phyloP scores from a whole-genome alignment of 2,888 invertebrate species.

The Ennomos quercinarius region DNA sequence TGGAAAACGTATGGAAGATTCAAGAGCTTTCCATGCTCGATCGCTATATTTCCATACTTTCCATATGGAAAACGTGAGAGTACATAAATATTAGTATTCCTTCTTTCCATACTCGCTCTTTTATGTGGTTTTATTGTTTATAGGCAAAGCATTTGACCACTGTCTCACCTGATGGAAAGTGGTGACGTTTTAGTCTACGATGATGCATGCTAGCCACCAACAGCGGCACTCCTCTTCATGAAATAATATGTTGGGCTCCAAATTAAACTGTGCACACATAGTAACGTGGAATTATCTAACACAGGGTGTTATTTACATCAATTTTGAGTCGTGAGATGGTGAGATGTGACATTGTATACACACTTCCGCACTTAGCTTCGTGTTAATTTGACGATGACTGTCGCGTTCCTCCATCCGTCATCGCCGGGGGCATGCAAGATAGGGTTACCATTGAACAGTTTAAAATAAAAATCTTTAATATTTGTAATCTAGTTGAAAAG shows the following conservation, averaged over 20 bases:
- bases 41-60: no score
- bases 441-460: conserved; percentile 13
- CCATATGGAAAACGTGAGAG: no score
- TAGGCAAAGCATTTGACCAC: no score
- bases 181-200: no score
- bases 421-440: conserved; percentile 63
- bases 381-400: conserved; percentile 82
- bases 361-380: conserved; percentile 79
- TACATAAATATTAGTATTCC: no score
- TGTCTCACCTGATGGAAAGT: no score
- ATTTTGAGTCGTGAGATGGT: conserved; percentile 52
- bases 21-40: no score
- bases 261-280: conserved; percentile 24
- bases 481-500: background rate
- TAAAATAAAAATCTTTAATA: background rate
- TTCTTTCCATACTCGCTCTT: no score
- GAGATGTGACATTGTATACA: conserved; percentile 70
- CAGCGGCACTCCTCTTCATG: no score
- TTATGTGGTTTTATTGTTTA: no score
- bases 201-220: no score
- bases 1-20: no score
- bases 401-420: conserved; percentile 74
- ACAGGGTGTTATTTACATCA: conserved; percentile 55
- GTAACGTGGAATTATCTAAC: conserved; percentile 17
- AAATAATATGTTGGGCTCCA: background rate